Evolutionary conservation across 1,140 invertebrate genomes (phyloP).

Genomic region (Mamestra configurata): DNA sequence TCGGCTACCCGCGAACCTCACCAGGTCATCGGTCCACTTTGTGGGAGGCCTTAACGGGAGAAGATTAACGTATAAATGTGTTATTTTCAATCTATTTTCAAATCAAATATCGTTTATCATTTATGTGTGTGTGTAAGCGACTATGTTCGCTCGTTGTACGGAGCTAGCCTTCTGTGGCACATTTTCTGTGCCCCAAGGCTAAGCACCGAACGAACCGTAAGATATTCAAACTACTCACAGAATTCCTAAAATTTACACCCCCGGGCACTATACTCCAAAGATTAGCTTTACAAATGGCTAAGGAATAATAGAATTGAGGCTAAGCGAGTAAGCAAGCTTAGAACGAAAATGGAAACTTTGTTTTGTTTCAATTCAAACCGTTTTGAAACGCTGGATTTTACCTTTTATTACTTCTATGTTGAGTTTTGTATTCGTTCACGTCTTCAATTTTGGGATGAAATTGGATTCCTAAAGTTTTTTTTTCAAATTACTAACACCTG

Average conservation of each 20-base stretch:
- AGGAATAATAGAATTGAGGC: constrained; percentile 15
- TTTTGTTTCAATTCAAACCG: background rate
- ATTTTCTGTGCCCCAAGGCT: background rate
- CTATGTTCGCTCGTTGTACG: background rate
- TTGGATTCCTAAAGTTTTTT: too few species aligned
- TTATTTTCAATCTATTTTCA: too few species aligned
- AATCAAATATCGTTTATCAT: too few species aligned
- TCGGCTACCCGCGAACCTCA: too few species aligned
- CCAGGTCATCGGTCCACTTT: too few species aligned
- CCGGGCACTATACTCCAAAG: background rate
- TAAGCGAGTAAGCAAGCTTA: background rate
- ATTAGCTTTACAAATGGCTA: constrained; percentile 38
- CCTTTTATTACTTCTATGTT: background rate
- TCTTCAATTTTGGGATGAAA: background rate
- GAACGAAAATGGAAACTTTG: background rate
- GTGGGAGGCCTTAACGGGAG: too few species aligned
- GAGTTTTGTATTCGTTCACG: background rate
- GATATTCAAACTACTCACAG: constrained; percentile 14
- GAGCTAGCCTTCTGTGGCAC: background rate
- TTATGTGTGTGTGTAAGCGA: too few species aligned
- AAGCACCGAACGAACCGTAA: background rate
- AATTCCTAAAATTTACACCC: constrained; percentile 40
- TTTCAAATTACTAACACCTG: too few species aligned
- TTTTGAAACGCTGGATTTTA: constrained; percentile 3
- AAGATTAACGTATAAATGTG: too few species aligned